These are phyloP conservation scores for Cyphomyrmex costatus DNA, from an alignment of 1,140 invertebrate genomes.

Conservation along the genomic window DNA sequence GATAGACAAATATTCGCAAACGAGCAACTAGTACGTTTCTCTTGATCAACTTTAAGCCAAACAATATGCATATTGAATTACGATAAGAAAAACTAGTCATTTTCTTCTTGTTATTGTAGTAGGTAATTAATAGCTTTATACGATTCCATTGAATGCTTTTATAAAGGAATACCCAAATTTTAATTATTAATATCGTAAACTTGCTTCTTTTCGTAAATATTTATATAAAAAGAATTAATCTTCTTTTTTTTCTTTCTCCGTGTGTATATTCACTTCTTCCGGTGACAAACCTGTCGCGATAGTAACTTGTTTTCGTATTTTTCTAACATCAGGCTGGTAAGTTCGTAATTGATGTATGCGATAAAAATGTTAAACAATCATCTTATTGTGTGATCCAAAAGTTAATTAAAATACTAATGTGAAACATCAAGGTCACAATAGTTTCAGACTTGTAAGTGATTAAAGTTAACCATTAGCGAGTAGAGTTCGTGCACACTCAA, in stretches of 20 bases:
- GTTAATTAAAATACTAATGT: not conserved
- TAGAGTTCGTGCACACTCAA: not conserved
- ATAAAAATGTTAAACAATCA: not conserved
- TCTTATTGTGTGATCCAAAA: not conserved
- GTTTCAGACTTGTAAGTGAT: not conserved
- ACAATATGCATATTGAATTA: conserved; percentile 41
- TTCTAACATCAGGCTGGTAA: not conserved
- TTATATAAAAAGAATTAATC: not conserved
- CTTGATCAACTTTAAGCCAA: conserved; percentile 24
- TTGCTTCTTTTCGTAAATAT: not conserved
- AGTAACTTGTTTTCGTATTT: not conserved
- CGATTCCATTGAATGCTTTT: not conserved
- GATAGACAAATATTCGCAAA: conserved; percentile 39
- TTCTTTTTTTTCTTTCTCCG: not conserved
- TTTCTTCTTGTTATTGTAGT: not conserved
- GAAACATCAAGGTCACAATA: not conserved
- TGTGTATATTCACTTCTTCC: not conserved
- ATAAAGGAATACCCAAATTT: conserved; percentile 3
- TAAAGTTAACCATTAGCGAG: conserved; percentile 10
- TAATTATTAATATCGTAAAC: conserved; percentile 10
- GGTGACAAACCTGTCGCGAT: not conserved
- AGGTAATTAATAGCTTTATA: conserved; percentile 19
- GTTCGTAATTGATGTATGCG: not conserved
- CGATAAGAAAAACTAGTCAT: not conserved
- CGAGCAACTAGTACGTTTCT: conserved; percentile 16